These are phyloP conservation scores for Cinclus mexicanus DNA, from an alignment of 2,113 vertebrate genomes.

Conservation along the genomic window DNA sequence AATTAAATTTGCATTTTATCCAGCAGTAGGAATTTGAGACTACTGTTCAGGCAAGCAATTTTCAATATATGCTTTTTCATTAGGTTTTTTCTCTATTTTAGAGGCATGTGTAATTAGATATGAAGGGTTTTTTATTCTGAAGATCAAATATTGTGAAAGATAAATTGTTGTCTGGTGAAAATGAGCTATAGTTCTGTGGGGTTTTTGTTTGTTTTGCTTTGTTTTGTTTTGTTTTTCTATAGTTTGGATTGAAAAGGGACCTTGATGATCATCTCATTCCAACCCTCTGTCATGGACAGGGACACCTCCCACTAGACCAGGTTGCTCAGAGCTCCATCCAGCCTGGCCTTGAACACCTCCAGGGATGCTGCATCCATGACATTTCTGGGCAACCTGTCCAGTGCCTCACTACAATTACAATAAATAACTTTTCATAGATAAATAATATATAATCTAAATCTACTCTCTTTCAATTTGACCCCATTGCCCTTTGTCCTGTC, in stretches of 20 bases:
- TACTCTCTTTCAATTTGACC: neutral
- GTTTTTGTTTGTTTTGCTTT: too few species aligned
- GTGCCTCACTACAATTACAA: neutral
- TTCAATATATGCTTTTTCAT: neutral
- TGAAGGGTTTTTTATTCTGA: neutral
- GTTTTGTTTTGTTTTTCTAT: neutral
- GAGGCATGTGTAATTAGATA: neutral
- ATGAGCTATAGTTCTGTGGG: neutral
- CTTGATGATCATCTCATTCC: neutral
- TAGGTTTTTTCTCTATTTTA: neutral
- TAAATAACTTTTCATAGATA: neutral
- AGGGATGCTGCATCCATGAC: accelerated
- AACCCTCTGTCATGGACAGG: accelerated
- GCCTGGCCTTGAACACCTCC: neutral
- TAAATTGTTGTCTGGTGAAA: neutral
- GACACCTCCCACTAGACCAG: neutral
- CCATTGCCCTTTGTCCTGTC: neutral
- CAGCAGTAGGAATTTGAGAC: neutral
- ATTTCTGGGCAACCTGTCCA: neutral
- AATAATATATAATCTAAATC: neutral
- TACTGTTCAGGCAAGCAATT: neutral
- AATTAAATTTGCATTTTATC: neutral
- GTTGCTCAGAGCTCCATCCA: neutral
- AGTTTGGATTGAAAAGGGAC: neutral
- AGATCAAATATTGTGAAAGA: neutral